Base-by-base conservation (phyloP, 2,113 vertebrate species). In the Leptocoma aspasia region DNA sequence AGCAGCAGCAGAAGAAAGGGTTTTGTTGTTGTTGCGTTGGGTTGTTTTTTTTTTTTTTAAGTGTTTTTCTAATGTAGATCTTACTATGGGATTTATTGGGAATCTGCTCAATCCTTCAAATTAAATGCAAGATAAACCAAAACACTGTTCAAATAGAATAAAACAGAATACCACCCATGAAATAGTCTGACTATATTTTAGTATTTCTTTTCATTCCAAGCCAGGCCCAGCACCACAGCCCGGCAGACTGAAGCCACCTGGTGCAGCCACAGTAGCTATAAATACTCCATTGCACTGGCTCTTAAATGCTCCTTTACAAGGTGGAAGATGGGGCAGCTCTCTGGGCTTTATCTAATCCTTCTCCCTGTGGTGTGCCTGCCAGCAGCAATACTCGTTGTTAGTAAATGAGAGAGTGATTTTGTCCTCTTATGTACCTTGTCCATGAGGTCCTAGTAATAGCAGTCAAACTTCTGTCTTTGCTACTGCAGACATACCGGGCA, bases 1-100 rank as follows among this genome's bases (percentile, higher is more conserved):
- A 92, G 66, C 78, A 95, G 63, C 73, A 87, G 73, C 81, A 95
- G 85, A 84, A 79, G 68, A 94, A 90, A 85, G 16, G 52, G 75
- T 12, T 78, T 86, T 87, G n/a, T 71, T 90, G 52, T 50, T 90
- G 33, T 30, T 75, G 56, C 10, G 15, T 47, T 71, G 47, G 21
- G 16, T 9, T 39, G 9, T 9, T 39, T 39, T 39, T 39, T 39
- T 39, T 7, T 2, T 2, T 69, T 54, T 91, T 92, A 56, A 82
- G 22, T 75, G 37, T 56, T 56, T 92, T 91, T 89, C 82, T 90
- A 47, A 64, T 85, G 85, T 82, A 80, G 79, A 82, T 79, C 50
- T 83, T 61, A 49, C 24, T 35, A 56, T 81, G 50, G 50, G 54
- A 64, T 94, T 94, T 95, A 76, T 28, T 64, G 24, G 37, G 27